A percentile compares a stretch with the other conserved stretches of the same genome.
phyloP scores from a whole-genome alignment of 2,113 vertebrate species.

The Tetrao urogallus region DNA sequence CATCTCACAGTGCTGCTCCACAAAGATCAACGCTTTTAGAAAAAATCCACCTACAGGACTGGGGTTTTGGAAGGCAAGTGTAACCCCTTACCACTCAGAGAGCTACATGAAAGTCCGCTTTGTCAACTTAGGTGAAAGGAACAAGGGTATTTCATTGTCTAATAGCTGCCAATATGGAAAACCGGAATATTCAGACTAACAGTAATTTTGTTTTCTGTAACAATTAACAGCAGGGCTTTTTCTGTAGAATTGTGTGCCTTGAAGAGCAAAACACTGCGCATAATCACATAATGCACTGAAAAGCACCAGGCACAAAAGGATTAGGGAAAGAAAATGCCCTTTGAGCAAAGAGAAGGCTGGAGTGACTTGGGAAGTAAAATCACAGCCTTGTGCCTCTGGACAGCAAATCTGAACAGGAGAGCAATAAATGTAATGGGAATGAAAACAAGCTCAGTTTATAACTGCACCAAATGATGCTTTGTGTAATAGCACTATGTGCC shows the following conservation, averaged over 20 bases:
- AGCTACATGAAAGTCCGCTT: not conserved
- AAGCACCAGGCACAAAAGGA: not conserved
- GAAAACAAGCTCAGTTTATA: not conserved
- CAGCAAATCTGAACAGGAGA: not conserved
- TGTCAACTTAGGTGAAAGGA: constrained; percentile 26
- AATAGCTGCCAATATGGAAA: not conserved
- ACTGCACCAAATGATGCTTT: not conserved
- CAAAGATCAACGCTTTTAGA: constrained; percentile 45
- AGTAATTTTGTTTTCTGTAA: not conserved
- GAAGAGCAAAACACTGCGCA: not conserved
- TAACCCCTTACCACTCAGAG: not conserved
- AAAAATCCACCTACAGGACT: constrained; percentile 41
- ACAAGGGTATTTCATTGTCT: constrained; percentile 19
- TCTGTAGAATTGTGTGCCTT: not conserved
- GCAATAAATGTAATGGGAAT: not conserved
- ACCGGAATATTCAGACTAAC: not conserved
- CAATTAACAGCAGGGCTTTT: constrained; percentile 15
- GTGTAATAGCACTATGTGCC: not conserved
- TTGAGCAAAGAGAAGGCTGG: not conserved
- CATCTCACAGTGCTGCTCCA: not conserved
- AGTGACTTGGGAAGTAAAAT: not conserved
- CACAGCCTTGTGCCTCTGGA: not conserved
- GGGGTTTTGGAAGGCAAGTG: not conserved
- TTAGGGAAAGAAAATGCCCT: not conserved
- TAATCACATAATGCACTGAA: not conserved